A percentile compares a stretch with the other conserved stretches of the same genome.
Evolutionary conservation across 2,113 vertebrate species (phyloP).

Genomic region (Ceuthmochares aereus): DNA sequence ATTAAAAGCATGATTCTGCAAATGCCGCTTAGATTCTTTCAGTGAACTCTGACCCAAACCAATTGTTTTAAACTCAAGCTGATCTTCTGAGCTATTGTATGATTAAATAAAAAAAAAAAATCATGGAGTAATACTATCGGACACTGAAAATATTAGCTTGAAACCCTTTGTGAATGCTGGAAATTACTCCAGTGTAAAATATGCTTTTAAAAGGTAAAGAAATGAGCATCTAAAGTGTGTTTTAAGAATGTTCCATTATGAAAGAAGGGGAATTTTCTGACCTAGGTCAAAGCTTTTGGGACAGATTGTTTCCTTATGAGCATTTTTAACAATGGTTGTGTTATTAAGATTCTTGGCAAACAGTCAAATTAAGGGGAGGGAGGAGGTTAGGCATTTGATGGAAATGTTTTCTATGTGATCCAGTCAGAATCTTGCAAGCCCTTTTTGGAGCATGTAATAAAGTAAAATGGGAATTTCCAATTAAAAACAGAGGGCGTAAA

Average conservation of each 20-base stretch:
- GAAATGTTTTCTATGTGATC: not conserved
- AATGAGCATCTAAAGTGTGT: not conserved
- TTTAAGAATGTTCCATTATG: not conserved
- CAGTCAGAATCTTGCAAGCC: not conserved
- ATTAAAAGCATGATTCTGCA: not conserved
- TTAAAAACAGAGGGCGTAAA: not conserved
- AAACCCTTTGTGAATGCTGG: not conserved
- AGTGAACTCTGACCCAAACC: not conserved
- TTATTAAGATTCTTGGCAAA: constrained; percentile 64
- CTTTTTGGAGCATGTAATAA: not conserved
- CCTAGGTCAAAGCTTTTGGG: constrained; percentile 65
- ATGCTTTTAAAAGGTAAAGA: not conserved
- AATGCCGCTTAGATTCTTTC: not conserved
- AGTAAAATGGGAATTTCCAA: not conserved
- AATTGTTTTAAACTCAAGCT: not conserved
- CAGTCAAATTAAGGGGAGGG: constrained; percentile 14
- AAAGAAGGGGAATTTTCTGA: constrained; percentile 45
- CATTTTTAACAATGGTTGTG: constrained; percentile 60
- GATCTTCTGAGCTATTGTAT: not conserved
- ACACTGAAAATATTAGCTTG: not conserved
- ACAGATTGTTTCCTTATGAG: constrained; percentile 68
- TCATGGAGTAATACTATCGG: not conserved
- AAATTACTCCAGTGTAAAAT: not conserved
- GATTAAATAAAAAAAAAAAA: not conserved
- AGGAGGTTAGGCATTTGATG: not conserved